These are phyloP conservation scores for Axea sp. DNA, from an alignment of 2,888 invertebrate species.

Conservation along the genomic window DNA sequence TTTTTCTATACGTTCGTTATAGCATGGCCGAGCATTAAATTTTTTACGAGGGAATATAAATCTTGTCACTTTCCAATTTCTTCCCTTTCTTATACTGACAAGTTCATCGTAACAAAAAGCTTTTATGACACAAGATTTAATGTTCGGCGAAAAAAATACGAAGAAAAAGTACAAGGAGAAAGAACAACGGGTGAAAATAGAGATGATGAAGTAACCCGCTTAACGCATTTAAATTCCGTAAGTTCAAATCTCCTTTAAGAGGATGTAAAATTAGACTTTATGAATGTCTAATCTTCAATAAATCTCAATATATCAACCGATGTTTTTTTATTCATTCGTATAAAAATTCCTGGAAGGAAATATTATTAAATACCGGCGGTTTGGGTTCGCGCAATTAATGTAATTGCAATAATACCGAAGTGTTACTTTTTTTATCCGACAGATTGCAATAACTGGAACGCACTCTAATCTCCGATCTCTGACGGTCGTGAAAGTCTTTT, in stretches of 20 bases:
- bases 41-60: conserved; percentile 63
- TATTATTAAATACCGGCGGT: no score
- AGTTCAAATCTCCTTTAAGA: neutral
- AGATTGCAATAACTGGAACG: neutral
- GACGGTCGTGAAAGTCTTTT: conserved; percentile 22
- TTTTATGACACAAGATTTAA: conserved; percentile 61
- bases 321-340: no score
- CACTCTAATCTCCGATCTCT: no score
- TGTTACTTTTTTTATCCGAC: no score
- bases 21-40: conserved; percentile 47
- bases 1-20: conserved; percentile 53
- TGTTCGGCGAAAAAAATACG: conserved; percentile 22
- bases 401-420: no score
- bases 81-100: conserved; percentile 57
- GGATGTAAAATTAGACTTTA: neutral
- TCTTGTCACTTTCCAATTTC: conserved; percentile 63
- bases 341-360: no score
- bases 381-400: no score
- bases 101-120: conserved; percentile 59
- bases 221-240: neutral
- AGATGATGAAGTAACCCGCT: neutral
- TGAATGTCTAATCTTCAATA: no score
- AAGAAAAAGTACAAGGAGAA: conserved; percentile 4
- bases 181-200: neutral
- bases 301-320: no score